These are phyloP conservation scores for Nebria ingens DNA, from an alignment of 1,140 invertebrate species.

Conservation along the genomic window DNA sequence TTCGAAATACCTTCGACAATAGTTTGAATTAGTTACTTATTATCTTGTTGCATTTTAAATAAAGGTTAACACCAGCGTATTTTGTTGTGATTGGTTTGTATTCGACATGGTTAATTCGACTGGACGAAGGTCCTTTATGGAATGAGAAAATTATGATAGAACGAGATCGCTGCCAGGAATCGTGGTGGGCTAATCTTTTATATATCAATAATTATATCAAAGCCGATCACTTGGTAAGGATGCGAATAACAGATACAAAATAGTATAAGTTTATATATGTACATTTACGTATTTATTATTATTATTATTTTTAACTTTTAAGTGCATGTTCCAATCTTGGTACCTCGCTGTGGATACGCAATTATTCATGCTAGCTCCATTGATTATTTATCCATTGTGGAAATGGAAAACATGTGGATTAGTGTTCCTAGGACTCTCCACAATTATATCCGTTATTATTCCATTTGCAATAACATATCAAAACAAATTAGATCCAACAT, in stretches of 20 bases:
- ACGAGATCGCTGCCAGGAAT: conserved; percentile 51
- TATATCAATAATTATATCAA: conserved; percentile 78
- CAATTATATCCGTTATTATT: conserved; percentile 43
- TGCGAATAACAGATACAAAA: neutral
- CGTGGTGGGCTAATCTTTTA: conserved; percentile 77
- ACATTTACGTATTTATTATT: neutral
- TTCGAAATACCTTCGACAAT: conserved; percentile 19
- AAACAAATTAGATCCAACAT: conserved; percentile 49
- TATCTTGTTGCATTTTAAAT: conserved; percentile 17
- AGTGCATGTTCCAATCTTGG: conserved; percentile 89
- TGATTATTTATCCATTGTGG: conserved; percentile 61
- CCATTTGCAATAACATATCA: conserved; percentile 51
- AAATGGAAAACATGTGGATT: conserved; percentile 50
- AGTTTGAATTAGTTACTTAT: conserved; percentile 12
- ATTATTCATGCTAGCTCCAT: conserved; percentile 65
- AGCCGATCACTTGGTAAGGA: conserved; percentile 49
- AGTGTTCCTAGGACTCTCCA: conserved; percentile 40
- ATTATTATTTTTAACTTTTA: conserved; percentile 18
- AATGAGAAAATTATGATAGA: conserved; percentile 44
- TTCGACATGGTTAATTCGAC: conserved; percentile 52
- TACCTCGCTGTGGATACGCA: conserved; percentile 83
- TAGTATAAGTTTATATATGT: neutral
- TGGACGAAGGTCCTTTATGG: conserved; percentile 59
- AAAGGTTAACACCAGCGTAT: conserved; percentile 59
- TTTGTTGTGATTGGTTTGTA: conserved; percentile 55